phyloP scores from a whole-genome alignment of 2,888 invertebrate species.

The Oscheius myriophilus region DNA sequence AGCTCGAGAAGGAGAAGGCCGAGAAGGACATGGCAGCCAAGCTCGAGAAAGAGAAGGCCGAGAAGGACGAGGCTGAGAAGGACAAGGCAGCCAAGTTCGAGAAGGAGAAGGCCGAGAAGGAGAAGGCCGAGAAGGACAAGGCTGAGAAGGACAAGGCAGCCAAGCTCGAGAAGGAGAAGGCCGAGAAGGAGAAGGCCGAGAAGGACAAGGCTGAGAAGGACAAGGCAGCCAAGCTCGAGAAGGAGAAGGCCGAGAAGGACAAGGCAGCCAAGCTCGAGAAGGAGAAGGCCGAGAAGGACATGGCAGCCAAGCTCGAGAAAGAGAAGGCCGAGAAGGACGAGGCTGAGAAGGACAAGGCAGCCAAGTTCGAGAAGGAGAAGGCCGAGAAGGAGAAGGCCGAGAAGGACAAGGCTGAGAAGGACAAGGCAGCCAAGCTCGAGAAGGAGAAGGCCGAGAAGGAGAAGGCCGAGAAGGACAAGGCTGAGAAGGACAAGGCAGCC shows the following conservation, averaged over 20 bases:
- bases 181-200: conserved; percentile 21
- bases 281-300: conserved; percentile 17
- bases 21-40: not conserved
- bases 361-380: conserved; percentile 16
- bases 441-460: conserved; percentile 29
- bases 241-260: conserved; percentile 22
- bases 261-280: conserved; percentile 13
- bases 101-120: conserved; percentile 18
- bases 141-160: conserved; percentile 5
- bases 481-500: conserved; percentile 11
- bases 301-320: conserved; percentile 8
- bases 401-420: conserved; percentile 22
- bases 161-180: conserved; percentile 14
- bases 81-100: conserved; percentile 17
- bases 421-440: conserved; percentile 12
- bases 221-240: conserved; percentile 8
- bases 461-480: conserved; percentile 26
- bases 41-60: conserved; percentile 7
- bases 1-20: conserved; percentile 1
- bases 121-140: conserved; percentile 13
- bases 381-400: conserved; percentile 18
- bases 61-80: conserved; percentile 19
- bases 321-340: conserved; percentile 17
- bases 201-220: conserved; percentile 17
- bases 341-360: conserved; percentile 8